These are phyloP conservation scores for Lordiphosa andalusiaca DNA, from an alignment of 2,888 invertebrate species.

Conservation along the genomic window DNA sequence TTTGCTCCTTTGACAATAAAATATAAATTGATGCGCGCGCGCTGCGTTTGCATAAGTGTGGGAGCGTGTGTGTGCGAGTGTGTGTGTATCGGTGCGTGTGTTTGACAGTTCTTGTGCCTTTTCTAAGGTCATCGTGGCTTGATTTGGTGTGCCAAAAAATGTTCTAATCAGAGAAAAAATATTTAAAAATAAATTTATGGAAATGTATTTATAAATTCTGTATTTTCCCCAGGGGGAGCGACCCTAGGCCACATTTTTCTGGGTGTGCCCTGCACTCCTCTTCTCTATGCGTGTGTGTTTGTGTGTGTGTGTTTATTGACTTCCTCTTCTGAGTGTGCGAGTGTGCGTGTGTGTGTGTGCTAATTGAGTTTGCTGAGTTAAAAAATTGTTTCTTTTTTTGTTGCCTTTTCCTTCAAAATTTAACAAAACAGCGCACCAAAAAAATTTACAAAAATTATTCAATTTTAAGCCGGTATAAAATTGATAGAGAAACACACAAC, in stretches of 20 bases:
- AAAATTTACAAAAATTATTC: slow-evolving; percentile 19
- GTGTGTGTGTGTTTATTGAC: slow-evolving; percentile 31
- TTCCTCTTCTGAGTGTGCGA: slow-evolving; percentile 23
- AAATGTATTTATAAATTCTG: slow-evolving; percentile 2
- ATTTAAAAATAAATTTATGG: slow-evolving; percentile 21
- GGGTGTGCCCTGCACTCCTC: slow-evolving; percentile 52
- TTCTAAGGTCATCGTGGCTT: slow-evolving; percentile 60
- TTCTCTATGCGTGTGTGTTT: slow-evolving; percentile 15
- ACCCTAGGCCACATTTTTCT: slow-evolving; percentile 17
- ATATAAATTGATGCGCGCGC: slow-evolving; percentile 62
- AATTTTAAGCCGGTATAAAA: slow-evolving; percentile 7
- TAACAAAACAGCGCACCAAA: slow-evolving; percentile 11
- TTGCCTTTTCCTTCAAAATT: slow-evolving; percentile 17
- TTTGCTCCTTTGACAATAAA: slow-evolving; percentile 55
- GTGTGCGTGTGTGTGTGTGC: slow-evolving; percentile 19
- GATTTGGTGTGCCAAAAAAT: slow-evolving; percentile 30
- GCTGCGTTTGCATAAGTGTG: slow-evolving; percentile 24
- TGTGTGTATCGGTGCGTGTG: slow-evolving; percentile 22
- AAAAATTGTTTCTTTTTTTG: neutral
- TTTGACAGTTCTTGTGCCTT: slow-evolving; percentile 30
- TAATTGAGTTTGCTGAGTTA: slow-evolving; percentile 36
- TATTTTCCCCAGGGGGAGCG: slow-evolving; percentile 1
- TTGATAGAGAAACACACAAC: slow-evolving; percentile 25
- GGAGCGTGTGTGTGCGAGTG: slow-evolving; percentile 10
- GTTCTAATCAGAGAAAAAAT: slow-evolving; percentile 34